A percentile compares a stretch with the other conserved stretches of the same genome.
phyloP scores from a whole-genome alignment of 2,113 vertebrate species.

The Aspiorhynchus laticeps region DNA sequence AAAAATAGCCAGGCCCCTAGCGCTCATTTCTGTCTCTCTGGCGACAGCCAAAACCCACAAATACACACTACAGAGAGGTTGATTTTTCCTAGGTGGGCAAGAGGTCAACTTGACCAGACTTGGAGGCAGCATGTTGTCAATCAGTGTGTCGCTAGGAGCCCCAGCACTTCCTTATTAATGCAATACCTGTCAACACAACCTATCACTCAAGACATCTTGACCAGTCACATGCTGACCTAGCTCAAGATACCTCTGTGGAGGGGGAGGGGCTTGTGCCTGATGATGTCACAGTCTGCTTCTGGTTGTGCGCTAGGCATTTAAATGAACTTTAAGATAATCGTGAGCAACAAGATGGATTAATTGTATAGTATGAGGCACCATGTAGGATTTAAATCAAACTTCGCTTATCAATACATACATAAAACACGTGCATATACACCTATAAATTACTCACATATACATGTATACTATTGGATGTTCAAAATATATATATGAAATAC shows the following conservation, averaged over 20 bases:
- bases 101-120: conserved; percentile 23
- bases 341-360: not conserved
- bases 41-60: conserved; percentile 22
- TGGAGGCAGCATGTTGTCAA: conserved; percentile 6
- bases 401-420: too few species aligned
- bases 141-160: conserved; percentile 5
- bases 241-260: not conserved
- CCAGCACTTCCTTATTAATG: conserved; percentile 21
- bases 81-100: conserved; percentile 17
- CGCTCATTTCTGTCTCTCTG: conserved; percentile 19
- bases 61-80: not conserved
- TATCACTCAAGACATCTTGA: conserved; percentile 1
- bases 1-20: conserved; percentile 36
- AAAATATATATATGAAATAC: too few species aligned
- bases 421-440: too few species aligned
- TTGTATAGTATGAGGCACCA: too few species aligned
- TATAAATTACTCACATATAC: too few species aligned
- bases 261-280: not conserved
- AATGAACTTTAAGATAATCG: not conserved
- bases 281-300: not conserved
- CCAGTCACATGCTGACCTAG: conserved; percentile 5
- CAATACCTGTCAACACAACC: conserved; percentile 27
- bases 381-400: too few species aligned
- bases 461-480: too few species aligned
- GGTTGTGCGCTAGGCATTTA: not conserved